Percentiles rank a stretch among this genome's conserved stretches.
phyloP scores from a whole-genome alignment of 1,140 invertebrate genomes.

The Aphis gossypii region DNA sequence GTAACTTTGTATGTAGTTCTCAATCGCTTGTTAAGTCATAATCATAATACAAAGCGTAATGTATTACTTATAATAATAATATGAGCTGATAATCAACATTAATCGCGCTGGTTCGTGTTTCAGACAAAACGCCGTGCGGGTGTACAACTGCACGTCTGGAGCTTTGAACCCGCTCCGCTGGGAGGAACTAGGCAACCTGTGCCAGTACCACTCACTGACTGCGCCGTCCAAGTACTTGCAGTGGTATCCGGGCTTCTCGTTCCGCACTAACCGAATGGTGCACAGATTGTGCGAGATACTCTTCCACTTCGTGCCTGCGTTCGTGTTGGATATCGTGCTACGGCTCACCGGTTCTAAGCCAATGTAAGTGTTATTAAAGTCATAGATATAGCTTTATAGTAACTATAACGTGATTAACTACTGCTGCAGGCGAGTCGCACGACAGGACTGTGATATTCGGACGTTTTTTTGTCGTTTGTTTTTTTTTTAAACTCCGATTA shows the following conservation, averaged over 20 bases:
- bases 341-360: constrained; percentile 77
- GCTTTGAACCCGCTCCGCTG: constrained; percentile 83
- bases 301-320: constrained; percentile 81
- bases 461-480: too few relatives aligned
- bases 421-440: too few relatives aligned
- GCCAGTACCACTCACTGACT: constrained; percentile 74
- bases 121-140: constrained; percentile 63
- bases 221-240: constrained; percentile 83
- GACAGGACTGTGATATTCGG: too few relatives aligned
- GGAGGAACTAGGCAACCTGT: constrained; percentile 76
- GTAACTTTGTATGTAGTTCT: too few relatives aligned
- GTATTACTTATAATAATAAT: too few relatives aligned
- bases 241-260: constrained; percentile 84
- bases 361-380: constrained; percentile 70
- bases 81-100: not conserved
- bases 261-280: constrained; percentile 75
- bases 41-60: too few relatives aligned
- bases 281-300: constrained; percentile 76
- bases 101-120: not conserved
- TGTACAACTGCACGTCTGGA: constrained; percentile 94
- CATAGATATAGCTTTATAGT: too few relatives aligned
- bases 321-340: constrained; percentile 77
- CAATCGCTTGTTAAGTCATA: too few relatives aligned
- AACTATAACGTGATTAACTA: too few relatives aligned
- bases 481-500: too few relatives aligned